phyloP scores from a whole-genome alignment of 2,113 vertebrate genomes.

The Clarias macrocephalus region DNA sequence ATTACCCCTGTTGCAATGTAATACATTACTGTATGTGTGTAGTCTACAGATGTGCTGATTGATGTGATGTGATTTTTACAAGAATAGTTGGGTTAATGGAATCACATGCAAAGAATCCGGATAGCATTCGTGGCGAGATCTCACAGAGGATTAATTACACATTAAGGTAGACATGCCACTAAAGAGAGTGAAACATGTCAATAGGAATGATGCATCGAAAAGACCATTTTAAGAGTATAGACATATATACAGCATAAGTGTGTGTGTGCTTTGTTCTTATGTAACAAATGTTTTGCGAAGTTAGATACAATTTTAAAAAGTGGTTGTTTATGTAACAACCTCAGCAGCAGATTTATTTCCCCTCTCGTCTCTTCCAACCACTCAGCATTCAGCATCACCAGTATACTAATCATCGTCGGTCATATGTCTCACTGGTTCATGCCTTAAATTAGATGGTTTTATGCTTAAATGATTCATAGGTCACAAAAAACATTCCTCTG shows the following conservation, averaged over 20 bases:
- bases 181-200: background rate
- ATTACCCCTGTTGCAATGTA: background rate
- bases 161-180: background rate
- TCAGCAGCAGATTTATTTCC: no score
- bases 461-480: no score
- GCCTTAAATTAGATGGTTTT: no score
- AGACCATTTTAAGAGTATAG: background rate
- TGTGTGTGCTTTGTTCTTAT: background rate
- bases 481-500: no score
- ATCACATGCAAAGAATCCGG: background rate
- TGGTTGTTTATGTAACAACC: no score
- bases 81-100: background rate
- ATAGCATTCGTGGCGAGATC: background rate
- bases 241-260: no score
- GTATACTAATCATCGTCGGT: no score
- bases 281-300: no score
- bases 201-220: background rate
- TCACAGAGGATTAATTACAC: background rate
- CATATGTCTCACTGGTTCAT: no score
- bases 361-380: no score
- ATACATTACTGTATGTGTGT: background rate
- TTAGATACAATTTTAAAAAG: no score
- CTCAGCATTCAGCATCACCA: no score
- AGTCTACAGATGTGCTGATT: background rate
- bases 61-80: background rate